Base-by-base conservation (phyloP, 2,888 invertebrate genomes). In the Rhagonycha fulva region DNA sequence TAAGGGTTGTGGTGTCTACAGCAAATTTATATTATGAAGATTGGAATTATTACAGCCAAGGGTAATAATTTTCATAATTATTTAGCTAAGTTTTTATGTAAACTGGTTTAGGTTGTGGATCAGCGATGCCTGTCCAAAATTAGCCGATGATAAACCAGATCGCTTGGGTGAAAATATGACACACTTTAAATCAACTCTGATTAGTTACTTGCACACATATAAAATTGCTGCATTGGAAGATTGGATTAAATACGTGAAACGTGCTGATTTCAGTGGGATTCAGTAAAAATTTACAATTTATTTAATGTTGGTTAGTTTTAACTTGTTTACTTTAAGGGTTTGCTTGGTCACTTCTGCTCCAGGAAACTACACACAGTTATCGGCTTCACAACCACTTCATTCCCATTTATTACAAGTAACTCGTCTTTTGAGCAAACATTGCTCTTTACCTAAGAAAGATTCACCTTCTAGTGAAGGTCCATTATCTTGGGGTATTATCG, bases 11-110 rank as follows among this genome's bases (percentile, higher is more conserved):
- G 0, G 92, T 98, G 32, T 96, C 95, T 0, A 98, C 98, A 0
- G 97, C 98, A 0, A 99, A 99, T 89, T 89, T 98, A 4, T 95
- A 98, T 81, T 90, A 93, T 24, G 94, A 94, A 79, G 98, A 99
- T 87, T 99, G 98, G 98, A 93, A 95, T 83, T 95, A 98, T 86
- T 93, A 97, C 82, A 96, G 97, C 0, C 98, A 99, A 87, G 97
- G 97, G 92, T 95, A 86, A 10, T 47, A 47, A 7, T 9, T 7
- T 7, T 60, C 14, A 68, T 24, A 60, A 10, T 72, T 24, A 14
- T n/a, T 7, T n/a, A 19, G 32, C 24, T 30, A 60, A 24, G 11
- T 71, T 26, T 63, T 63, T 9, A 28, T 10, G 11, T 23, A 11
- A 63, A 28, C 76, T 70, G 77, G 84, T 86, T 10, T 84, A 96